phyloP scores from a whole-genome alignment of 2,888 invertebrate species.

The Cordylochernes scorpioides region DNA sequence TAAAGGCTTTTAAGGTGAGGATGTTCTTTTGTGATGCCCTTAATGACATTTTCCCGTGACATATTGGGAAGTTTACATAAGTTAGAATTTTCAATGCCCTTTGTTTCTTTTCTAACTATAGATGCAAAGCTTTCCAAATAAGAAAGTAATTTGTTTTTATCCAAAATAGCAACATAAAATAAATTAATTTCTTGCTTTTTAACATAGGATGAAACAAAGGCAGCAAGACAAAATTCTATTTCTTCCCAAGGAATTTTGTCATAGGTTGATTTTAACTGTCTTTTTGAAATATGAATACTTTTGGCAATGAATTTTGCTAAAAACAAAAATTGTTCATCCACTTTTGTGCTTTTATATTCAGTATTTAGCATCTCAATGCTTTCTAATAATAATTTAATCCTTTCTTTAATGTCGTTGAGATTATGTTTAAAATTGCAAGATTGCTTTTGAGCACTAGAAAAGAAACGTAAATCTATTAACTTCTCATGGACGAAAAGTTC shows the following conservation, averaged over 20 bases:
- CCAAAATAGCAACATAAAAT: slow-evolving; percentile 1
- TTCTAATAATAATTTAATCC: slow-evolving; percentile 1
- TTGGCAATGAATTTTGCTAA: slow-evolving; percentile 1
- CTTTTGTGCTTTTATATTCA: not conserved
- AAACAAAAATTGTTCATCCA: slow-evolving; percentile 1
- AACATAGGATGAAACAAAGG: not conserved
- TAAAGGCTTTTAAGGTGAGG: no score
- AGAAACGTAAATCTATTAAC: slow-evolving; percentile 2
- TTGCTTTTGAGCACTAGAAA: not conserved
- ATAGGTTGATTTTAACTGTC: slow-evolving; percentile 2
- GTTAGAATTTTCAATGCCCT: no score
- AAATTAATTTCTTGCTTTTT: not conserved
- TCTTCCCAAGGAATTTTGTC: slow-evolving; percentile 6
- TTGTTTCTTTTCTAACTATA: not conserved
- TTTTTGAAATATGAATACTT: slow-evolving; percentile 3
- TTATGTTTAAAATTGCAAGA: not conserved
- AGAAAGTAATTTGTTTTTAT: slow-evolving; percentile 1
- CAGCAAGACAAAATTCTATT: slow-evolving; percentile 4
- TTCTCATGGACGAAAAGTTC: slow-evolving; percentile 1
- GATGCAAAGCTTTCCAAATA: slow-evolving; percentile 1
- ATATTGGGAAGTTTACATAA: no score
- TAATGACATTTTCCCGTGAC: no score
- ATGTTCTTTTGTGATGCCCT: no score
- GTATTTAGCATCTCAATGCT: not conserved
- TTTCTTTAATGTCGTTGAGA: not conserved